Evolutionary conservation across 2,888 invertebrate species (phyloP), one percentile per base, ranked within the genome.

Genomic region (Cerastoderma edule): DNA sequence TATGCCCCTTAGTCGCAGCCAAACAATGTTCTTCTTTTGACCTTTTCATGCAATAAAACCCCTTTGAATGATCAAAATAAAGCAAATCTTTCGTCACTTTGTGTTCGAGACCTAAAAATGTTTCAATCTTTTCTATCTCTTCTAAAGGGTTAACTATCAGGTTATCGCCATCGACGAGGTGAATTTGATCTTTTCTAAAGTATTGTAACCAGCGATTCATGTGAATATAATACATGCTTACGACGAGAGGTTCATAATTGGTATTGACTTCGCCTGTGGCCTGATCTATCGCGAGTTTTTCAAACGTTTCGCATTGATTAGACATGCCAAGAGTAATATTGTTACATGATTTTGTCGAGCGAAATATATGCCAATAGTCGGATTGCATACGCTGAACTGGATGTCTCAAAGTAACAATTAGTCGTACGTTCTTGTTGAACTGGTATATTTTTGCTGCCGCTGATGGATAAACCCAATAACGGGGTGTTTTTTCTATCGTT

Each of bases 131-230:
- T 46, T 5, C n/a, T 46, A 46, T 46, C n/a, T 46, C 46, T 1
- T 46, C 46, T 46, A 46, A n/a, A 46, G 46, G 46, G n/a, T 46
- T 46, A 16, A n/a, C n/a, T 2, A 46, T 46, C 46, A 46, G 46
- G 2, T 46, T 46, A 19, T 46, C 46, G 5, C 46, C 46, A 5
- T 46, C 46, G 19, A 46, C 46, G 46, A 46, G 2, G n/a, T 46
- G 46, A 19, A 46, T 46, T n/a, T 46, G 46, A 1, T 46, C 2
- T 46, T 46, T 46, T 46, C 19, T 16, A 46, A 46, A 46, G n/a
- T 46, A 46, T n/a, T 16, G n/a, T 2, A 19, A 46, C 46, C 46
- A 46, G 19, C n/a, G 16, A 19, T n/a, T 46, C 46, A 46, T 2
- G 5, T 46, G 46, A n/a, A 19, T n/a, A 1, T 19, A 16, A 46